Percentiles rank a stretch among this genome's conserved stretches.
phyloP scores from a whole-genome alignment of 2,113 vertebrate species.

The Geothlypis trichas region DNA sequence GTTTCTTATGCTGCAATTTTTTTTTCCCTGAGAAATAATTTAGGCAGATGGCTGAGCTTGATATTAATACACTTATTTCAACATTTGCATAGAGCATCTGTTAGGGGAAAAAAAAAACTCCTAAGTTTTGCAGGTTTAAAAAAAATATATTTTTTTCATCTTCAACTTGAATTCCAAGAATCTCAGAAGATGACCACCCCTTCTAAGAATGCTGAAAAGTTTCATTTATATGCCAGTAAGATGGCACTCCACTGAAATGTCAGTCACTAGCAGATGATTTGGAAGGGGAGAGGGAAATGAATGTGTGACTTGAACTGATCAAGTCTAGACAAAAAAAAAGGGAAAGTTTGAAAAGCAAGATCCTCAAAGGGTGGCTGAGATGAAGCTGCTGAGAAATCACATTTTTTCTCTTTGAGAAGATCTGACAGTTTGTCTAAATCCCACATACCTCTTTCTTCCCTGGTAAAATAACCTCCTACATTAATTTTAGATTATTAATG shows the following conservation, averaged over 20 bases:
- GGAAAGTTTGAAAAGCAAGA: neutral
- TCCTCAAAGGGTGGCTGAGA: neutral
- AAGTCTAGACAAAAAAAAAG: neutral
- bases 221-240: slow-evolving; percentile 35
- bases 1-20: neutral
- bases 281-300: slow-evolving; percentile 3
- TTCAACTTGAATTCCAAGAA: slow-evolving; percentile 59
- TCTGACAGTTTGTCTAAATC: neutral
- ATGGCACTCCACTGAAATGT: slow-evolving; percentile 45
- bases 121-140: slow-evolving; percentile 28
- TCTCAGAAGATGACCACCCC: slow-evolving; percentile 1
- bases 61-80: slow-evolving; percentile 64
- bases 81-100: slow-evolving; percentile 68
- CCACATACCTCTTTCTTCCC: neutral
- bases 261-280: slow-evolving; percentile 33
- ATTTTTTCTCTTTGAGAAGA: neutral
- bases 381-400: neutral
- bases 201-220: slow-evolving; percentile 45
- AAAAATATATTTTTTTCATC: neutral
- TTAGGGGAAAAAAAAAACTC: neutral
- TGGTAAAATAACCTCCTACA: neutral
- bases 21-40: slow-evolving; percentile 44
- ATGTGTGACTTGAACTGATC: neutral
- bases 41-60: slow-evolving; percentile 53
- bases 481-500: neutral